phyloP scores from a whole-genome alignment of 2,888 invertebrate species.

The Hololepta plana region DNA sequence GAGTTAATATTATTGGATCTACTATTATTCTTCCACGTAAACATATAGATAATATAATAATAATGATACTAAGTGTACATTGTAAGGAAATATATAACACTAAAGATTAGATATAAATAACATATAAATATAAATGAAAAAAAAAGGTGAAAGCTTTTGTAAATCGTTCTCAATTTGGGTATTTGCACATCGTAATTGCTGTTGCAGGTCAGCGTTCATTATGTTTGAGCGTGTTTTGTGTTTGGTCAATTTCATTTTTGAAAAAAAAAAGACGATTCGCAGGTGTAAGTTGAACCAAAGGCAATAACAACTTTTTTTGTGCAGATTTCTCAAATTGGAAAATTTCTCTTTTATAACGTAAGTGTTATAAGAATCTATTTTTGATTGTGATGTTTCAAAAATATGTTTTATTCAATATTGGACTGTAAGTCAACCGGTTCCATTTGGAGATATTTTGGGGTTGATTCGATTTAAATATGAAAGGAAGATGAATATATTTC shows the following conservation, averaged over 20 bases:
- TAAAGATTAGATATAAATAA: too few species aligned
- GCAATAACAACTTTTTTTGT: constrained; percentile 6
- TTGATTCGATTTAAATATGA: constrained; percentile 8
- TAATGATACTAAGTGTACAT: too few species aligned
- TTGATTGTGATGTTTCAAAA: constrained; percentile 9
- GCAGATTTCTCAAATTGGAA: constrained; percentile 7
- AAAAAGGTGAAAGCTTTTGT: too few species aligned
- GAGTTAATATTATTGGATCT: too few species aligned
- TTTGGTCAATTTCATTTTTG: too few species aligned
- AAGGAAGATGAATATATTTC: constrained; percentile 8
- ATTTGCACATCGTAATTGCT: constrained; percentile 10
- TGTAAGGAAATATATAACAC: too few species aligned
- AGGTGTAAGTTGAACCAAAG: constrained; percentile 7
- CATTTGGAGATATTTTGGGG: constrained; percentile 6
- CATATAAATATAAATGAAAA: too few species aligned
- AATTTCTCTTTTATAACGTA: constrained; percentile 8
- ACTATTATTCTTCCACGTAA: too few species aligned
- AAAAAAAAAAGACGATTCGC: constrained; percentile 9
- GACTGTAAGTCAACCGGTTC: constrained; percentile 7
- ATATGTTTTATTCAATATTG: too few species aligned
- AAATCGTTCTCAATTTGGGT: constrained; percentile 9
- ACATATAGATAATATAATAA: too few species aligned
- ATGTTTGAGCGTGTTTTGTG: constrained; percentile 8
- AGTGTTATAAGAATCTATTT: constrained; percentile 8
- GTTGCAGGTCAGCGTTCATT: constrained; percentile 9